Conservation (phyloP, 1,140 invertebrate genomes). For the Neuroterus valhalla region DNA sequence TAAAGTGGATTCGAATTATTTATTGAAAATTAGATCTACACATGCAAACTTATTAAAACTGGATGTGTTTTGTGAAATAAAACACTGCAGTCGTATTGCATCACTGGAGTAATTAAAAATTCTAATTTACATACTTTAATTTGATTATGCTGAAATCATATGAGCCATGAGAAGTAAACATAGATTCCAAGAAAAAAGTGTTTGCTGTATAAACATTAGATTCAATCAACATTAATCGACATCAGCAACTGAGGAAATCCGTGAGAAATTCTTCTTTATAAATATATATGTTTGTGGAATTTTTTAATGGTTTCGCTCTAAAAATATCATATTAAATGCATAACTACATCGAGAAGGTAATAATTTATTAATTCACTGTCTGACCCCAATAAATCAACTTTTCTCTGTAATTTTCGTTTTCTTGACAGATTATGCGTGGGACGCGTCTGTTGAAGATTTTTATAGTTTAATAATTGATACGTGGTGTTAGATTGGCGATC, state of each 20-base stretch:
- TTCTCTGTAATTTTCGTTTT: constrained; percentile 9
- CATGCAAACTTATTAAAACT: not conserved
- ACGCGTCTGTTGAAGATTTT: not conserved
- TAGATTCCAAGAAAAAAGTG: not conserved
- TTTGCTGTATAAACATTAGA: not conserved
- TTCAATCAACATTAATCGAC: not conserved
- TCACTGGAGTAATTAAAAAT: too few relatives aligned
- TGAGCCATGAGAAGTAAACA: too few relatives aligned
- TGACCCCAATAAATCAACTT: constrained; percentile 8
- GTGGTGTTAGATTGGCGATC: not conserved
- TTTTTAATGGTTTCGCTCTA: not conserved
- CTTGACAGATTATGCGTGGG: not conserved
- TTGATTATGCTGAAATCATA: not conserved
- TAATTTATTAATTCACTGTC: not conserved
- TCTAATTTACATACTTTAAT: too few relatives aligned
- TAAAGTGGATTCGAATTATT: constrained; percentile 4
- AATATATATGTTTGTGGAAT: not conserved
- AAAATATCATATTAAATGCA: not conserved
- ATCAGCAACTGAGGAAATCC: not conserved
- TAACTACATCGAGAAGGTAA: not conserved
- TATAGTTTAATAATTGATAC: not conserved
- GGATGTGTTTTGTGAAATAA: not conserved
- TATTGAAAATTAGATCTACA: not conserved
- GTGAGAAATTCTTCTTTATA: not conserved
- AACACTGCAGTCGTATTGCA: not conserved